A percentile compares a stretch with the other conserved stretches of the same genome.
phyloP scores from a whole-genome alignment of 30 jellyfish, hydroid and myxozoan species.

The Hydractinia echinata region DNA sequence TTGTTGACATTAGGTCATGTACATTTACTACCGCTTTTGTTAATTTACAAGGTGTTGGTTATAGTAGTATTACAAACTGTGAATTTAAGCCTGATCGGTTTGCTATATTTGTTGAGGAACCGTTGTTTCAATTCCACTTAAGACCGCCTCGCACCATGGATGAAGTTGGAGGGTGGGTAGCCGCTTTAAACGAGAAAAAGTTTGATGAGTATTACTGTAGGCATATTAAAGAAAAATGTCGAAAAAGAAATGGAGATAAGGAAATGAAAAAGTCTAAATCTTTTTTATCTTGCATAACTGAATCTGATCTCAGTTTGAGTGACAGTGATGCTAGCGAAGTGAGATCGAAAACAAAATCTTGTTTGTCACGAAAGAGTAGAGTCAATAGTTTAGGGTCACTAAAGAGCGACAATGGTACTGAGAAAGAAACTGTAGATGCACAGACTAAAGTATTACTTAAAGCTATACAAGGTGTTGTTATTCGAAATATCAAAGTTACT shows the following conservation, averaged over 20 bases:
- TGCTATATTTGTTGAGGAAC: constrained; percentile 74
- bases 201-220: constrained; percentile 43
- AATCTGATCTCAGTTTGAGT: not conserved
- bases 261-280: constrained; percentile 19
- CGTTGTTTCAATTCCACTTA: constrained; percentile 28
- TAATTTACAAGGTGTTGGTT: constrained; percentile 66
- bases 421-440: constrained; percentile 23
- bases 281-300: not conserved
- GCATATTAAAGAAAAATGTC: not conserved
- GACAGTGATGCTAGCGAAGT: constrained; percentile 13
- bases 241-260: constrained; percentile 13
- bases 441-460: not conserved
- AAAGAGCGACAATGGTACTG: not conserved
- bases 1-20: constrained; percentile 50
- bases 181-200: constrained; percentile 23
- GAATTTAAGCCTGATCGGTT: constrained; percentile 70
- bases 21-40: constrained; percentile 66
- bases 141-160: constrained; percentile 34
- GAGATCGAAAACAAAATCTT: not conserved
- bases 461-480: constrained; percentile 50
- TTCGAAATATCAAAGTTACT: constrained; percentile 43
- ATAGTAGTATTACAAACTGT: constrained; percentile 54
- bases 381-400: not conserved
- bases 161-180: constrained; percentile 68
- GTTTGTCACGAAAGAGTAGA: not conserved